phyloP scores from a whole-genome alignment of 2,113 vertebrate species.

The Acinonyx jubatus region DNA sequence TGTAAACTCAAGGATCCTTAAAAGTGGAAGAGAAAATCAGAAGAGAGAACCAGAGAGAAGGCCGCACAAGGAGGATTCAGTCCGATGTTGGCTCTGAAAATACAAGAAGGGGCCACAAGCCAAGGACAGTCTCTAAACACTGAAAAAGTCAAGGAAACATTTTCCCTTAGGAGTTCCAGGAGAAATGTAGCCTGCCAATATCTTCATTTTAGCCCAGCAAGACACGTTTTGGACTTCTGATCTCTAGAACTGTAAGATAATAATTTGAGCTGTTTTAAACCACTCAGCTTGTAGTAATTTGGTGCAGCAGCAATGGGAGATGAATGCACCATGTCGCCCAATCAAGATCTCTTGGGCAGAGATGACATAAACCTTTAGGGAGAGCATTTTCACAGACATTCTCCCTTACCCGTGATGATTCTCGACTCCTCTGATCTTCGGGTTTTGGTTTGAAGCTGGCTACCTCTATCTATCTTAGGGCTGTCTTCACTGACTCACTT shows the following conservation, averaged over 20 bases:
- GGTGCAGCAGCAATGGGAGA: background rate
- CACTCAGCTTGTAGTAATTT: background rate
- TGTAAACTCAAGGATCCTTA: background rate
- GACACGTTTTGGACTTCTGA: background rate
- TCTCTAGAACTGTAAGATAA: background rate
- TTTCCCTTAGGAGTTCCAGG: background rate
- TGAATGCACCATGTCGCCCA: accelerated
- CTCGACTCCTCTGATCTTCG: background rate
- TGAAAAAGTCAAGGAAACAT: background rate
- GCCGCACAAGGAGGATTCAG: background rate
- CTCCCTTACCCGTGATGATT: background rate
- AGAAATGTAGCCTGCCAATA: accelerated
- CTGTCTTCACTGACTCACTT: background rate
- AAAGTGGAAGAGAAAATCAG: background rate
- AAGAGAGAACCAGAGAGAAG: background rate
- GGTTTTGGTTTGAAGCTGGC: background rate
- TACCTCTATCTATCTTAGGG: background rate
- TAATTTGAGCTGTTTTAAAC: background rate
- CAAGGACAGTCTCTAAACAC: background rate
- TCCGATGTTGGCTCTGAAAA: background rate
- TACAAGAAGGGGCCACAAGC: background rate
- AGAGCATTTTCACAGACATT: background rate
- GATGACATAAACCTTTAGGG: background rate
- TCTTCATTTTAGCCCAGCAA: background rate
- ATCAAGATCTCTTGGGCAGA: background rate